Evolutionary conservation across 1,140 invertebrate genomes (phyloP).

Genomic region (Dreissena rostriformis): DNA sequence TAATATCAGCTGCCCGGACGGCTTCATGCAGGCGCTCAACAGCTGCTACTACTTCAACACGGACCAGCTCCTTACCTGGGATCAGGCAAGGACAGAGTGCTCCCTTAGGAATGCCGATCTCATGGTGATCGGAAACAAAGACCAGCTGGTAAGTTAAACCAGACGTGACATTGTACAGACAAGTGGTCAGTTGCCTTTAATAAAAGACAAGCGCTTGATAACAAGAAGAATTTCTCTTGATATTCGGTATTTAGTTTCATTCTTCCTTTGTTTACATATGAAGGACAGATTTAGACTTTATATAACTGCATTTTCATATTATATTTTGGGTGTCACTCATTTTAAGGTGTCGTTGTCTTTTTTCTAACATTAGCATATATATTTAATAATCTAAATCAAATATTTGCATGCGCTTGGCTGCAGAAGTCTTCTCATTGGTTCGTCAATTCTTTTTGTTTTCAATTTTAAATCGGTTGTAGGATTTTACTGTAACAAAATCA

Average conservation of each 20-base stretch:
- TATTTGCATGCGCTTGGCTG: no score
- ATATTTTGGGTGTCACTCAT: no score
- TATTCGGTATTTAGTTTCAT: no score
- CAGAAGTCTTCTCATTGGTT: not conserved
- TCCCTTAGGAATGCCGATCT: conserved; percentile 38
- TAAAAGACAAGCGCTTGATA: not conserved
- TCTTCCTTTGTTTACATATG: no score
- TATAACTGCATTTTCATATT: no score
- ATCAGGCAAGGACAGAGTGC: conserved; percentile 49
- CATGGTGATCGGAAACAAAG: conserved; percentile 22
- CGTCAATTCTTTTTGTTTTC: not conserved
- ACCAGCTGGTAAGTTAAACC: conserved; percentile 28
- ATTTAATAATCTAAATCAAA: no score
- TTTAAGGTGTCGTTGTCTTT: not conserved
- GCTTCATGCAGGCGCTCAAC: conserved; percentile 39
- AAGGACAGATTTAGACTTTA: no score
- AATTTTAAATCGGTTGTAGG: not conserved
- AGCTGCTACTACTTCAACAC: conserved; percentile 50
- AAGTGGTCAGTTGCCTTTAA: no score
- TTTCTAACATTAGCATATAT: no score
- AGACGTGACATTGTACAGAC: not conserved
- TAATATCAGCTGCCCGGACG: conserved; percentile 39
- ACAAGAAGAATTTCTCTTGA: not conserved
- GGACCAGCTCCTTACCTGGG: conserved; percentile 30
- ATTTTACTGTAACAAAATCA: not conserved